Evolutionary conservation across 2,888 invertebrate genomes (phyloP).

Genomic region (Agrypnus murinus): DNA sequence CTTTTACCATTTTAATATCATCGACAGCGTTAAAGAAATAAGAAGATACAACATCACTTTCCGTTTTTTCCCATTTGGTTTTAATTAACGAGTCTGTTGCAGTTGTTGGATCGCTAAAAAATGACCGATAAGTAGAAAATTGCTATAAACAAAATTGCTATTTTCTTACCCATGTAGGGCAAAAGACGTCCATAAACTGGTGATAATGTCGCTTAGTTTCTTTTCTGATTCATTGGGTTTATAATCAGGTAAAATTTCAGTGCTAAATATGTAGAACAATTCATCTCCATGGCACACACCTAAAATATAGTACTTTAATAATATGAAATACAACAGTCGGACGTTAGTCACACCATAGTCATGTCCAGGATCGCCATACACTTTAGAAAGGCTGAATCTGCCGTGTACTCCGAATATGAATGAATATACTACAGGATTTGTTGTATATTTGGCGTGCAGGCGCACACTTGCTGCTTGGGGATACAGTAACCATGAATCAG

Average conservation of each 20-base stretch:
- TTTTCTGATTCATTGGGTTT: slow-evolving; percentile 75
- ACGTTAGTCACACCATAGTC: slow-evolving; percentile 74
- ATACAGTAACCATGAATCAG: slow-evolving; percentile 82
- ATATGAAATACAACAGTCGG: no score
- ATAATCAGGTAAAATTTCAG: slow-evolving; percentile 75
- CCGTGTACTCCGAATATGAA: slow-evolving; percentile 81
- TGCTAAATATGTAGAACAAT: slow-evolving; percentile 83
- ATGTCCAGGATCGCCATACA: slow-evolving; percentile 67
- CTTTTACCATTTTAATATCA: no score
- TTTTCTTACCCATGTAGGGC: slow-evolving; percentile 79
- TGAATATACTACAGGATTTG: slow-evolving; percentile 77
- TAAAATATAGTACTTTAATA: no score
- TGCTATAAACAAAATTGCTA: not conserved
- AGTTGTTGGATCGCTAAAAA: slow-evolving; percentile 77
- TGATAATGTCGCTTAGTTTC: slow-evolving; percentile 76
- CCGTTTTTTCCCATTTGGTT: slow-evolving; percentile 76
- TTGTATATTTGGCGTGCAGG: slow-evolving; percentile 72
- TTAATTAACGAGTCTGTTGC: slow-evolving; percentile 68
- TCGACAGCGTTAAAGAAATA: slow-evolving; percentile 71
- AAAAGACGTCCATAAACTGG: slow-evolving; percentile 84
- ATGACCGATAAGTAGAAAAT: not conserved
- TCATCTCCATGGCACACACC: slow-evolving; percentile 90
- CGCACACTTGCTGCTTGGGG: slow-evolving; percentile 78
- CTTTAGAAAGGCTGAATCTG: slow-evolving; percentile 71
- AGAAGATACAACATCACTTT: slow-evolving; percentile 71